These are phyloP conservation scores for Spilogale gracilis DNA, from an alignment of 2,113 vertebrate genomes.

Conservation along the genomic window DNA sequence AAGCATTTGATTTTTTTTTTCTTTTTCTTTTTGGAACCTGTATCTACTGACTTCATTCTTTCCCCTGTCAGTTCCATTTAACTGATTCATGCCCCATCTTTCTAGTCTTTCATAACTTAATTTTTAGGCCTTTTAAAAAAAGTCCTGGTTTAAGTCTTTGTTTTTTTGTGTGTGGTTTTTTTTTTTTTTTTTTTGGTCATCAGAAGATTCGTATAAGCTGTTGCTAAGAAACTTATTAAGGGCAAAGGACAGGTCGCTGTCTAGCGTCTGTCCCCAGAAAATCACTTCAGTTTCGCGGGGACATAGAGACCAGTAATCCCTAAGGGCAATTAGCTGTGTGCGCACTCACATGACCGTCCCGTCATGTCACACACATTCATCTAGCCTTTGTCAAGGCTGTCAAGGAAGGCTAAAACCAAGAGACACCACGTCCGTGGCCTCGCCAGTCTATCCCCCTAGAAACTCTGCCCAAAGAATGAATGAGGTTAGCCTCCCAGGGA, in stretches of 20 bases:
- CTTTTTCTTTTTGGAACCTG: neutral
- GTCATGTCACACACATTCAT: neutral
- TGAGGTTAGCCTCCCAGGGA: constrained; percentile 54
- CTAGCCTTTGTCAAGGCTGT: constrained; percentile 52
- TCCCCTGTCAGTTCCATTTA: neutral
- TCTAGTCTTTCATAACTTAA: neutral
- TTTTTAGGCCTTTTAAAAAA: neutral
- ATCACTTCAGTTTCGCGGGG: neutral
- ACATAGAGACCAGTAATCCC: neutral
- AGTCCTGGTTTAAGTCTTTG: neutral
- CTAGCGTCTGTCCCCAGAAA: neutral
- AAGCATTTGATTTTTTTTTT: neutral
- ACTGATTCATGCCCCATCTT: neutral
- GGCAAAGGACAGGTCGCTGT: neutral
- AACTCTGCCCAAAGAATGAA: constrained; percentile 45
- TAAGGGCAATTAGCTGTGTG: neutral
- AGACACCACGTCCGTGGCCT: neutral
- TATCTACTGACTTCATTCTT: neutral
- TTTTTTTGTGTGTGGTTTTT: neutral
- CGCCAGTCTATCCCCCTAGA: constrained; percentile 50
- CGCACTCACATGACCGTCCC: neutral
- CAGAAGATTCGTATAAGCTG: neutral
- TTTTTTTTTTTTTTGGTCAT: neutral
- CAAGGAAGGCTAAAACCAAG: constrained; percentile 48
- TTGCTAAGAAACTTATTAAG: neutral